Percentiles rank a stretch among this genome's conserved stretches.
These are phyloP conservation scores for Nyctibius grandis DNA, from an alignment of 2,797 vertebrate species.

Conservation along the genomic window DNA sequence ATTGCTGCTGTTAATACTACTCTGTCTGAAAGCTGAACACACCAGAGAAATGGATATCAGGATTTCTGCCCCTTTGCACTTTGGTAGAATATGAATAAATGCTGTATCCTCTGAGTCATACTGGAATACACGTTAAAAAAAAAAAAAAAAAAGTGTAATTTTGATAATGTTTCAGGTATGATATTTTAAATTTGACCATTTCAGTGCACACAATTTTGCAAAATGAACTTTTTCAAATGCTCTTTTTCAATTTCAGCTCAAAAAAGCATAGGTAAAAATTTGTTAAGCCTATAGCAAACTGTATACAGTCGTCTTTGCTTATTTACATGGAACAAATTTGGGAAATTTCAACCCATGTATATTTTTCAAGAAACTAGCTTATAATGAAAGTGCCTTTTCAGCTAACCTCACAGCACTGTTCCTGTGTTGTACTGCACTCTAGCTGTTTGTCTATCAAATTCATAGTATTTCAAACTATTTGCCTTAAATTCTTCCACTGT, in stretches of 20 bases:
- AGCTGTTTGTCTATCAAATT: background rate
- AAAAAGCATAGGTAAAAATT: background rate
- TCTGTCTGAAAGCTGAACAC: background rate
- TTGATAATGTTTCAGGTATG: background rate
- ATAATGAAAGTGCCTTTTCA: background rate
- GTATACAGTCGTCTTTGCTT: background rate
- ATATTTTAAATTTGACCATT: background rate
- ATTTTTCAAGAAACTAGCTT: background rate
- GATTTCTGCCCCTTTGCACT: background rate
- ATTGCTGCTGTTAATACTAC: background rate
- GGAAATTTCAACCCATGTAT: background rate
- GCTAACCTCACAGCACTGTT: background rate
- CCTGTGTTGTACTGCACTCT: slow-evolving; percentile 22
- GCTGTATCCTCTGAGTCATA: background rate
- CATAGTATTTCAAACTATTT: background rate
- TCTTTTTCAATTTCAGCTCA: background rate
- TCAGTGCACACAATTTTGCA: background rate
- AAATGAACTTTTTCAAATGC: background rate
- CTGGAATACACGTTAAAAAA: accelerated
- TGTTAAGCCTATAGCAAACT: background rate
- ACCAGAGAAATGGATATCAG: background rate
- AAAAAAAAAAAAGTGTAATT: background rate
- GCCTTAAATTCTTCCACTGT: background rate
- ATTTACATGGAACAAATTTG: background rate
- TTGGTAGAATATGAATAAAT: background rate